Evolutionary conservation across 1,140 invertebrate genomes (phyloP), one percentile per base, ranked within the genome.

Genomic region (Scaptodrosophila lebanonensis): DNA sequence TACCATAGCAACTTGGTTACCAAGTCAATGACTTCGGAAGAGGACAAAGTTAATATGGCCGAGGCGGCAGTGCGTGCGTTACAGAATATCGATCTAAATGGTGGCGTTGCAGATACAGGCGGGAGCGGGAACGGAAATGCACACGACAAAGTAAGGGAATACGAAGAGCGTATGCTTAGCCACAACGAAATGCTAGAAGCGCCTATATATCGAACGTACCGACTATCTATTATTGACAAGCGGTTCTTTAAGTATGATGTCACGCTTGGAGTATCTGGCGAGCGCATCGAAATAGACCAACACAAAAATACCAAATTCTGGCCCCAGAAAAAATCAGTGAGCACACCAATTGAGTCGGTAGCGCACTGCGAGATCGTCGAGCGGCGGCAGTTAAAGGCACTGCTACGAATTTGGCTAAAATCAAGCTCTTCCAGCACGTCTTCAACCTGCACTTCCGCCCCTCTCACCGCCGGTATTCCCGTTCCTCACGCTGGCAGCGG

Each of bases 211-310:
- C 93, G 95, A 79, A 92, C 93, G 1, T 97, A 93, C 85, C 91
- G 91, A 72, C 93, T 97, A 1, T 90, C 91, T 61, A 90, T 96
- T 60, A 89, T 95, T 16, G 93, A 93, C 75, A 95, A 93, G 89
- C 89, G 96, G 29, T 87, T 93, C 67, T 89, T 93, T 6, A 96
- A 94, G 83, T 92, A 92, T 17, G 93, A 95, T 65, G 93, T 97
- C 3, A 93, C 94, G 70, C 88, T 97, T 30, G 94, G 95, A 44
- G 93, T 98, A 50, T 96, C 95, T 20, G 92, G 95, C 11, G 95
- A 97, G 68, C 95, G 95, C 84, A 93, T 98, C 48, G 96, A 98
- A 88, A 95, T 98, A 40, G 94, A 96, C 87, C 91, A 92, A 73
- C 89, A 88, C 72, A 90, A 89, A 88, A 92, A 91, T 83, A 90